These are phyloP conservation scores for Rhipidura dahli DNA, from an alignment of 2,113 vertebrate species.

Conservation along the genomic window DNA sequence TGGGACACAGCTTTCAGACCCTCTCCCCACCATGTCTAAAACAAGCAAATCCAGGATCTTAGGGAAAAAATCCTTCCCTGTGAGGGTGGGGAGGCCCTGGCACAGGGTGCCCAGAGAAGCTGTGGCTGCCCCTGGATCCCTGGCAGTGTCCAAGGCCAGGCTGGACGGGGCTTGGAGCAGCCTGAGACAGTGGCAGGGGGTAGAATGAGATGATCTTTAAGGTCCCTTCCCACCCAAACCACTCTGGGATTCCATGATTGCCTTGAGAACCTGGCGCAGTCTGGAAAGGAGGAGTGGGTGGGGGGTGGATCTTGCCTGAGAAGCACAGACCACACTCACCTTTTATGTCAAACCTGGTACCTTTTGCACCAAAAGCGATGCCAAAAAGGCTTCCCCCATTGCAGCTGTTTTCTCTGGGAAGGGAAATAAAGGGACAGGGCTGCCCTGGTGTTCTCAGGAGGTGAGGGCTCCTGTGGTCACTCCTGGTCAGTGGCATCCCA, in stretches of 20 bases:
- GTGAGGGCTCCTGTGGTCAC: background rate
- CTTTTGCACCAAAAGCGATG: background rate
- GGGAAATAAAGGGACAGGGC: background rate
- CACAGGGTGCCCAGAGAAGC: background rate
- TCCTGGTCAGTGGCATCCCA: background rate
- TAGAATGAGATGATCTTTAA: background rate
- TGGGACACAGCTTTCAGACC: background rate
- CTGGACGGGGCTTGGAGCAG: fast-evolving
- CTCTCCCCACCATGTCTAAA: background rate
- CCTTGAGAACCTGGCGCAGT: background rate
- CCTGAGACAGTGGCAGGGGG: background rate
- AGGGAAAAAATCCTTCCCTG: background rate
- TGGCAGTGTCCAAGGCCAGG: background rate
- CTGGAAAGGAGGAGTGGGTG: background rate
- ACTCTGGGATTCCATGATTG: background rate
- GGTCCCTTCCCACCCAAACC: background rate
- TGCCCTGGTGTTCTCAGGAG: background rate
- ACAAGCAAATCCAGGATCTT: background rate
- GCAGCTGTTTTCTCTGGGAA: background rate
- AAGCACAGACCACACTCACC: background rate
- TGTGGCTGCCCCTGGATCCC: background rate
- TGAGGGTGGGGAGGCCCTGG: background rate
- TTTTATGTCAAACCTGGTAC: background rate
- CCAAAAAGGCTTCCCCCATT: background rate
- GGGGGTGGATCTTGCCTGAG: background rate